phyloP scores from a whole-genome alignment of 2,888 invertebrate species.

The Chrysodeixis includens region DNA sequence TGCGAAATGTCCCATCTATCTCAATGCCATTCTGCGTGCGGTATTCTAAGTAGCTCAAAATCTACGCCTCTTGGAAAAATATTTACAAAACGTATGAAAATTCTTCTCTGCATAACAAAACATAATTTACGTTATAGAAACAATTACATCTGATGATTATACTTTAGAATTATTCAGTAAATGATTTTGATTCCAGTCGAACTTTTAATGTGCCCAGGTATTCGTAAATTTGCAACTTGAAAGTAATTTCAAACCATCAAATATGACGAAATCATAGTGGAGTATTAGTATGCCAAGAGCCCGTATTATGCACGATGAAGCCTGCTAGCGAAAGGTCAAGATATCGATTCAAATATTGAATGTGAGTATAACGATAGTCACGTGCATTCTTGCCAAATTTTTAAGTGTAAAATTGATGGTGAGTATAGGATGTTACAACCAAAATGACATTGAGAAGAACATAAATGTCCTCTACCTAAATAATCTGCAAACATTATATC shows the following conservation, averaged over 20 bases:
- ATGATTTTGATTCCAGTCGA: not conserved
- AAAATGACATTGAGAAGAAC: slow-evolving; percentile 30
- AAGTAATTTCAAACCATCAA: slow-evolving; percentile 48
- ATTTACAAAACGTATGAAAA: too few species aligned
- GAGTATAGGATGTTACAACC: slow-evolving; percentile 31
- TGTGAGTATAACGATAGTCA: slow-evolving; percentile 20
- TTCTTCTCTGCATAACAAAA: too few species aligned
- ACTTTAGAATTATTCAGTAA: not conserved
- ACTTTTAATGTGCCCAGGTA: slow-evolving; percentile 49
- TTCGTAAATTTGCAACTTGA: slow-evolving; percentile 60
- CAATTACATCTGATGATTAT: not conserved
- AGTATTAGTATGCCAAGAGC: slow-evolving; percentile 40
- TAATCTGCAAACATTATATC: not conserved
- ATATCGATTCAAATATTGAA: slow-evolving; percentile 31
- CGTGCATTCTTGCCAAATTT: slow-evolving; percentile 31
- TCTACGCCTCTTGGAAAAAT: too few species aligned
- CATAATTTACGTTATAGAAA: too few species aligned
- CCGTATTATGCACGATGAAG: slow-evolving; percentile 3
- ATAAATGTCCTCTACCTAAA: slow-evolving; percentile 7
- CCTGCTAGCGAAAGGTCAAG: slow-evolving; percentile 40
- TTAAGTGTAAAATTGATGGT: slow-evolving; percentile 37
- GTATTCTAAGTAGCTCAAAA: too few species aligned
- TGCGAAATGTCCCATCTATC: not conserved
- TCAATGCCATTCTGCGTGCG: not conserved
- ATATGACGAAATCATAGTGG: slow-evolving; percentile 64